Evolutionary conservation across 23 tunicate genomes (phyloP).

Genomic region (Ciona savignyi): DNA sequence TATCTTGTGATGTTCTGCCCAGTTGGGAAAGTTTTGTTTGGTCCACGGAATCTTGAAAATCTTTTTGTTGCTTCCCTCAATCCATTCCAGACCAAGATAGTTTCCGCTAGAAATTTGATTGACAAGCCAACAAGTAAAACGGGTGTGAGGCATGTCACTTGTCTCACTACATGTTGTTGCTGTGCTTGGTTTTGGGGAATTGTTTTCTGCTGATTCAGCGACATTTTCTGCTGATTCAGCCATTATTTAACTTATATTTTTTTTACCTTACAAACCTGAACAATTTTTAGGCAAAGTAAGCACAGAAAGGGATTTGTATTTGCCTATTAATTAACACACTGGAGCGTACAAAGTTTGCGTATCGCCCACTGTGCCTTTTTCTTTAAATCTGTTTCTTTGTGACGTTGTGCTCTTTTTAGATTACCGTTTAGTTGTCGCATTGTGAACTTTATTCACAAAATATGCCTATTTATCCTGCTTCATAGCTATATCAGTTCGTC

Average conservation of each 20-base stretch:
- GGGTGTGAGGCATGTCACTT: slow-evolving; percentile 5
- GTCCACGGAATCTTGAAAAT: slow-evolving; percentile 79
- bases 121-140: slow-evolving; percentile 36
- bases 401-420: too few species aligned
- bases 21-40: slow-evolving; percentile 52
- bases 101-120: slow-evolving; percentile 57
- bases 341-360: too few species aligned
- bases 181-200: not conserved
- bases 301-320: too few species aligned
- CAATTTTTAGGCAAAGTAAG: not conserved
- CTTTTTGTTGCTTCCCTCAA: slow-evolving; percentile 36
- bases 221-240: not conserved
- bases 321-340: too few species aligned
- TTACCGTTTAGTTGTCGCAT: too few species aligned
- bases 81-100: slow-evolving; percentile 59
- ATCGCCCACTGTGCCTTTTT: too few species aligned
- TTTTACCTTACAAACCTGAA: not conserved
- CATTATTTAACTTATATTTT: not conserved
- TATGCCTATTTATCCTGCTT: too few species aligned
- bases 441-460: too few species aligned
- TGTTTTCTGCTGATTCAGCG: too few species aligned
- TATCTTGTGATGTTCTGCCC: slow-evolving; percentile 76
- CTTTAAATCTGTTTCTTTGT: too few species aligned
- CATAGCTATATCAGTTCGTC: too few species aligned
- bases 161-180: too few species aligned